Evolutionary conservation across 1,140 invertebrate species (phyloP), one percentile per base, ranked within the genome.

Genomic region (Zaprionus vittiger): DNA sequence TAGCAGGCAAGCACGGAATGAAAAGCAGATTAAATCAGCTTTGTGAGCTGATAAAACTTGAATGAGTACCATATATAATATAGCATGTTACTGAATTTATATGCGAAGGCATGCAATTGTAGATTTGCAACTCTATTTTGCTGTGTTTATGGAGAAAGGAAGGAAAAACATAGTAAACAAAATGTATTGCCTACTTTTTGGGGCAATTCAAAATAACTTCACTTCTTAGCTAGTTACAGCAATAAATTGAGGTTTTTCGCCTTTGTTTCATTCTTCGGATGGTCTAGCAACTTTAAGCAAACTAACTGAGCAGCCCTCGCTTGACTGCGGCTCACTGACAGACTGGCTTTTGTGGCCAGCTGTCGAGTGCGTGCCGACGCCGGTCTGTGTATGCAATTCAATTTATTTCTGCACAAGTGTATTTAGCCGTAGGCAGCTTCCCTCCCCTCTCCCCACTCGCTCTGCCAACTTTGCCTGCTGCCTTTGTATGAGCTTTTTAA

Each of bases 301-400:
- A 55, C 54, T 28, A 2, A 15, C 20, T 24, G 2, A 54, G 15
- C 31, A 14, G 11, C 44, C 56, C 41, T 61, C 56, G 57, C 34
- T 49, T 31, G 59, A 31, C 44, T 28, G 2, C 60, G 12, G 20
- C 59, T 66, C 31, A 20, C 65, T 62, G 59, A n/a, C 73, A 70
- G 47, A 15, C 28, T 70, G 54, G 59, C 73, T 71, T 75, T 89
- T 87, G 84, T 81, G 81, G 71, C 78, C 84, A 90, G 72, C 85
- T 84, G 81, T 90, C 85, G 81, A 89, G 75, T 72, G 75, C 66
- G 62, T 77, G 73, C 77, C 61, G 56, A 52, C 63, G 72, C 75
- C 72, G 44, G 60, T 60, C 61, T 73, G 79, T 73, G 75, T 68
- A 89, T 89, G 84, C 84, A 87, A 87, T 87, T 87, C 75, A 87